Base-by-base conservation (phyloP, 2,797 vertebrate genomes). In the Microchirus variegatus region DNA sequence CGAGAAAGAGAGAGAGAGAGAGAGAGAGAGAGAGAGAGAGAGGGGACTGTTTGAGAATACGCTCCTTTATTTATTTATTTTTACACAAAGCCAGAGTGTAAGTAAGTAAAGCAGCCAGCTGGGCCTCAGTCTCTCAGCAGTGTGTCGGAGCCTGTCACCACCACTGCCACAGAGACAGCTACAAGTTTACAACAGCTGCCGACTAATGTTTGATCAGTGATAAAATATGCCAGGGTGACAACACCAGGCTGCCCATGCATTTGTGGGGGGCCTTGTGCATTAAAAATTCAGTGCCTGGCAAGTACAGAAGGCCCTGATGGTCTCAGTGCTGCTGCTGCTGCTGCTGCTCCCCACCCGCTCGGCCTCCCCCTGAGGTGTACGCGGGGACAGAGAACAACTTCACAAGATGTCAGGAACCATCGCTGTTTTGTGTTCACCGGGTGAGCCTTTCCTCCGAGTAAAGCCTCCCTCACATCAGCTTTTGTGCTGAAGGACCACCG, bases 211-310 rank as follows among this genome's bases (percentile, higher is more conserved):
- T 95, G 95, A 96, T 97, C 94, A 94, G 95, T 95, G 94, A 95
- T 95, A 94, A 96, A 95, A 96, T 96, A 95, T 94, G 92, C 93
- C 84, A 78, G 95, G 94, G 95, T 95, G 95, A 98, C 96, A 96
- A 95, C 92, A 92, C 91, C 93, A 92, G 90, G 93, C 94, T 95
- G 91, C 91, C 90, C 91, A 81, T 92, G 93, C 93, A 93, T 95
- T 95, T 95, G 93, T 92, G 91, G 93, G 91, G 51, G 91, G 75
- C 81, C 78, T 83, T 76, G 74, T 63, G 68, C 94, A 97, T 97
- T 94, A 96, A 96, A 96, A 93, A 96, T 96, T 93, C 91, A 96
- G 89, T 73, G 93, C 87, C 85, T 91, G 88, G 81, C 78, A 92
- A 88, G 80, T 84, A 81, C 59, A 82, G 86, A 86, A 86, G 92